Evolutionary conservation across 2,888 invertebrate species (phyloP), one percentile per base, ranked within the genome.

Genomic region (Selenia dentaria): DNA sequence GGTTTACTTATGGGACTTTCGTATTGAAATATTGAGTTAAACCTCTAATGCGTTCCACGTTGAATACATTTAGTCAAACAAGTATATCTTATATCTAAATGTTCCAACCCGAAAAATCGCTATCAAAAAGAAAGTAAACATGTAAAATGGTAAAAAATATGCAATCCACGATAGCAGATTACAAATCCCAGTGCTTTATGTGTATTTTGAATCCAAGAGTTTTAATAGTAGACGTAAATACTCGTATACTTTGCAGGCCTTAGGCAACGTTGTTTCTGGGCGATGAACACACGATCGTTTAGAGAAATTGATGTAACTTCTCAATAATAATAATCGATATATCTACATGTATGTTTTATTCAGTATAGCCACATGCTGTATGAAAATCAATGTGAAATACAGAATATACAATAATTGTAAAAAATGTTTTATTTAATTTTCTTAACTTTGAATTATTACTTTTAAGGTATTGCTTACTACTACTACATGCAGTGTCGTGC

Each of bases 321-420:
- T 34, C 31, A 48, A 42, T 38, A 41, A 27, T 41, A 28, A 27
- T 39, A 36, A 34, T 40, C 18, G 27, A 38, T 25, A 25, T 16
- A 16, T 4, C 16, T 16, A 3, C 3, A 16, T 16, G 16, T 16
- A 16, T 16, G 16, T 8, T 10, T 41, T 46, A 49, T 33, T 50
- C 34, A 50, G 42, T 54, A 43, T 48, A 43, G 26, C 49, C n/a
- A 54, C 45, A 50, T 37, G 43, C 38, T 52, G 54, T 54, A 57
- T 51, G 44, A 11, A 50, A 54, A 57, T 52, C 47, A 48, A 51
- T 55, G 50, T 57, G 31, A 54, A 57, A 51, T 16, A 16, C 29
- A 49, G 13, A 46, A 55, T 58, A 58, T 53, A 55, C 34, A 47
- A n/a, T n/a, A n/a, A 43, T 38, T 51, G 38, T 49, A 43, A 39